Base-by-base conservation (phyloP, 2,113 vertebrate genomes). In the Petrocephalus microphthalmus region DNA sequence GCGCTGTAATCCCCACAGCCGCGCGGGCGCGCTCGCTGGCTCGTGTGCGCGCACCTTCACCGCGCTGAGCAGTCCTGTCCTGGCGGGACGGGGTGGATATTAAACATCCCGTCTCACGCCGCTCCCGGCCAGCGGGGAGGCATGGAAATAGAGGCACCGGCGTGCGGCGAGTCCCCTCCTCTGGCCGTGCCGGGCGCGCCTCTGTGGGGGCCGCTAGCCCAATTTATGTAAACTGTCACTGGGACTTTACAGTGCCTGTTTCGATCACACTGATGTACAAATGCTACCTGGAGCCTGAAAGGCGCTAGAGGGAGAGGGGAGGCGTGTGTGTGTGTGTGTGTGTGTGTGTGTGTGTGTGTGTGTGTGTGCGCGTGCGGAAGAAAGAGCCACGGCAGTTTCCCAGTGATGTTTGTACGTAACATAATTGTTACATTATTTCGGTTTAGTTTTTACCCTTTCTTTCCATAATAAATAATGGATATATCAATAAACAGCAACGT, bases 181-280 rank as follows among this genome's bases (percentile, higher is more conserved):
- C 84, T 86, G 84, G 37, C 88, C 54, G 57, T 83, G 78, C 49
- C 84, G 33, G 11, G 42, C 64, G 7, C 37, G 22, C 37, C 88
- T 71, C 84, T 67, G 60, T 86, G 83, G 88, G 88, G 33, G 51
- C 33, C 33, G 74, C 87, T 57, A 87, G 56, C 64, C 88, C 88
- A 81, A 86, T 89, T 87, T 89, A 89, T 87, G 88, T 87, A 89
- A 60, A 52, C 64, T 89, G 88, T 87, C 84, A 87, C 52, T 15
- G 29, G 57, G 56, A 74, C 7, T 51, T 25, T 64, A 67, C 57
- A 78, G 84, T 51, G n/a, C 17, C 51, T 20, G 85, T 29, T 78
- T 85, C 88, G n/a, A n/a, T 74, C 60, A 47, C 83, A 78, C 64
- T 86, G 88, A 86, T 78, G 56, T 74, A 64, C 56, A 84, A 84